Evolutionary conservation across 2,113 vertebrate species (phyloP), one percentile per base, ranked within the genome.

Genomic region (Acanthisitta chloris): DNA sequence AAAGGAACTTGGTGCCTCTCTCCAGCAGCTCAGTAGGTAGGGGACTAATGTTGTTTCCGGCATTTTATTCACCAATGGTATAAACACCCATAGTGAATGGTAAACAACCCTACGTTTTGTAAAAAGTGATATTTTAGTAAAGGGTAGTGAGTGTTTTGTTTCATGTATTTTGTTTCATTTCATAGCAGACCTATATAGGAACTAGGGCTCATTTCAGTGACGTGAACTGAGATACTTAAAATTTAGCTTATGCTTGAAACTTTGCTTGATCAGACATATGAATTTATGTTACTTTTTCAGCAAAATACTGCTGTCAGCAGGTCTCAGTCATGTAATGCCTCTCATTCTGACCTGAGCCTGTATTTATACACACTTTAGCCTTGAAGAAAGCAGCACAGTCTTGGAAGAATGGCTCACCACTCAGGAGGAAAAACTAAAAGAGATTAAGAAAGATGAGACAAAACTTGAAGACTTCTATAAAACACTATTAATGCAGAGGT

Each of bases 21-120:
- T 98, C 65, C 83, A 97, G 29, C 98, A 98, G 84, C 92, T 99
- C 36, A 96, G 95, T 84, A 98, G 98, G 99, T 99, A 96, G 61
- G 97, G 55, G 81, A 3, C 21, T 73, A 36, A 73, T 46, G 17
- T 28, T 14, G 31, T 49, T 52, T 67, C 38, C 91, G 83, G 59
- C 81, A 72, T 87, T 81, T 94, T 72, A 84, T 36, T 85, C 59
- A 49, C 54, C 62, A 71, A 5, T 36, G 38, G 14, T 36, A 11
- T n/a, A 19, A 52, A 34, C n/a, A 64, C 14, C 19, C 28, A 21
- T 6, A 67, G 34, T 28, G 36, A 94, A 81, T 33, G 17, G 46
- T 48, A 72, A 93, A 19, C 49, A 80, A 31, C 13, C 8, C 14
- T 52, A 10, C 14, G 73, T 88, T 93, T 90, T 80, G 70, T 69